These are phyloP conservation scores for Bugulina stolonifera DNA, from an alignment of 2,888 invertebrate species.

Conservation along the genomic window DNA sequence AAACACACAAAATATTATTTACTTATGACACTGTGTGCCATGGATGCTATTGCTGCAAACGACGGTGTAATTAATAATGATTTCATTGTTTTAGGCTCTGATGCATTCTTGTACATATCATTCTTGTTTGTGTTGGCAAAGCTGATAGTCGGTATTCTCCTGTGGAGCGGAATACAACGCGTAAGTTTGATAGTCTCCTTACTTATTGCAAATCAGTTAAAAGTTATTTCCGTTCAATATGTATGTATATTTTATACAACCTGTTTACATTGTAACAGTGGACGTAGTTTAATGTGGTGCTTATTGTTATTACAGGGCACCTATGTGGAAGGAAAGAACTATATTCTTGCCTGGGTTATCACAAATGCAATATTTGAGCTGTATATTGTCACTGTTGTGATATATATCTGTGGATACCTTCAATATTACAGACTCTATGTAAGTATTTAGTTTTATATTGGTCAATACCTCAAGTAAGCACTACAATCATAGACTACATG, in stretches of 20 bases:
- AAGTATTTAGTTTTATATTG: no score
- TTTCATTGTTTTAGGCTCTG: neutral
- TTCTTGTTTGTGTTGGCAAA: slow-evolving; percentile 10
- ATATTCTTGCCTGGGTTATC: slow-evolving; percentile 24
- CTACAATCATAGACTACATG: no score
- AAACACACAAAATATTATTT: no score
- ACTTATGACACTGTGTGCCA: no score
- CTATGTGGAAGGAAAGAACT: slow-evolving; percentile 23
- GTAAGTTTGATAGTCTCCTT: neutral
- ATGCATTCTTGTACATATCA: neutral
- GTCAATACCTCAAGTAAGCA: no score
- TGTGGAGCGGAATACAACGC: slow-evolving; percentile 24
- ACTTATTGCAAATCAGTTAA: no score
- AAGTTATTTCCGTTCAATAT: no score
- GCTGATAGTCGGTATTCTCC: slow-evolving; percentile 22
- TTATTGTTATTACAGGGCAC: slow-evolving; percentile 20
- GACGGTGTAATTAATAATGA: no score
- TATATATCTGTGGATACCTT: slow-evolving; percentile 25
- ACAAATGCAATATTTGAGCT: slow-evolving; percentile 18
- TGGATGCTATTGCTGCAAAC: no score
- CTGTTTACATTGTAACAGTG: no score
- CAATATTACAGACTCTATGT: slow-evolving; percentile 25
- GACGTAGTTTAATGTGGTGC: no score
- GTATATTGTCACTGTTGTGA: slow-evolving; percentile 13
- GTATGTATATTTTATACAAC: no score